These are phyloP conservation scores for Petrocephalus sullivani DNA, from an alignment of 2,797 vertebrate genomes.

Conservation along the genomic window DNA sequence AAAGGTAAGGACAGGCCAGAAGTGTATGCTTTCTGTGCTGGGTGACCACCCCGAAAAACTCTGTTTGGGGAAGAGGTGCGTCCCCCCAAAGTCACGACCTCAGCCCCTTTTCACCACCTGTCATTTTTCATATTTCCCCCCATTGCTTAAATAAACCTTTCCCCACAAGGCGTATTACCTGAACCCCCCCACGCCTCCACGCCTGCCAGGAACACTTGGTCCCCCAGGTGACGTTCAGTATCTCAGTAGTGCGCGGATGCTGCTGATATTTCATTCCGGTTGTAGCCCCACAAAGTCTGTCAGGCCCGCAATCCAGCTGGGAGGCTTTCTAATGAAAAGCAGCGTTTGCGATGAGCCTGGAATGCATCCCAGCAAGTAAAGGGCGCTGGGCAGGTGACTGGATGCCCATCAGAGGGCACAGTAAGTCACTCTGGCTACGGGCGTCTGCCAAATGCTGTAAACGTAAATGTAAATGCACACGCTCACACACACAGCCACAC, in stretches of 20 bases:
- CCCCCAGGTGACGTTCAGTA: not conserved
- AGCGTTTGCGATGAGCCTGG: not conserved
- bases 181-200: not conserved
- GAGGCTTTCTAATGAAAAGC: not conserved
- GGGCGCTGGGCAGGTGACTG: not conserved
- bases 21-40: not conserved
- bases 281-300: not conserved
- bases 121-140: not conserved
- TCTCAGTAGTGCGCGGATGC: not conserved
- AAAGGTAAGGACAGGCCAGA: not conserved
- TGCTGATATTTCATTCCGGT: not conserved
- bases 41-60: not conserved
- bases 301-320: not conserved
- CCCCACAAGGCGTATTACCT: not conserved
- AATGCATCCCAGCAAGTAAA: not conserved
- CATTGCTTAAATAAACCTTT: not conserved
- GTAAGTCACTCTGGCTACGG: no score
- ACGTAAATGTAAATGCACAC: not conserved
- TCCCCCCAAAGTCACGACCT: not conserved
- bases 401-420: not conserved
- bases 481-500: not conserved
- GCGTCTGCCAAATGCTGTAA: no score
- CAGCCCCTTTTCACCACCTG: not conserved
- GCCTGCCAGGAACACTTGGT: not conserved
- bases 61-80: not conserved